Evolutionary conservation across 2,113 vertebrate genomes (phyloP).

Genomic region (Rhinopomastus cyanomelas): DNA sequence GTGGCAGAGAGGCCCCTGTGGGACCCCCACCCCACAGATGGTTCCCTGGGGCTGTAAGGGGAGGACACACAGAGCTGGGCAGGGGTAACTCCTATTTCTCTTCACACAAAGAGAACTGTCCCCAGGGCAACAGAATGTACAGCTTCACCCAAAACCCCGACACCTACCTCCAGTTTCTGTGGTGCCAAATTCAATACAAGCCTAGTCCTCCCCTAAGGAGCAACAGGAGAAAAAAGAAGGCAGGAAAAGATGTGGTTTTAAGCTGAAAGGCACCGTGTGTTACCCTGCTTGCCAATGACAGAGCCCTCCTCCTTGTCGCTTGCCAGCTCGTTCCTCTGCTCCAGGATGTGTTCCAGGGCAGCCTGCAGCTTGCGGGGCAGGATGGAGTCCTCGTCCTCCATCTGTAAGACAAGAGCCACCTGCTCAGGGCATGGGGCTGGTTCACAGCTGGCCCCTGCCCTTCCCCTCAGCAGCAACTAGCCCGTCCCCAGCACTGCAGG

Average conservation of each 20-base stretch:
- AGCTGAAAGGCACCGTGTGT: neutral
- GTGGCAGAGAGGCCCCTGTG: neutral
- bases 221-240: neutral
- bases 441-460: neutral
- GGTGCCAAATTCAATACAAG: neutral
- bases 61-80: neutral
- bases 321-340: constrained; percentile 89
- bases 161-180: neutral
- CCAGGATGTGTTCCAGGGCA: constrained; percentile 89
- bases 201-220: neutral
- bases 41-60: neutral
- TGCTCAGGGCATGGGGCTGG: neutral
- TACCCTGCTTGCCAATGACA: constrained; percentile 75
- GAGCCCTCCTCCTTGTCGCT: constrained; percentile 81
- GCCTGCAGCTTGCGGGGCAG: constrained; percentile 94
- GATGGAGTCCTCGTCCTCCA: constrained; percentile 95
- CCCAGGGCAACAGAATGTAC: accelerated
- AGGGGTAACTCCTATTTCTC: neutral
- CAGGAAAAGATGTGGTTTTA: neutral
- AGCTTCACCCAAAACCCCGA: neutral
- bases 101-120: neutral
- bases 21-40: neutral
- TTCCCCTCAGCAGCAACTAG: neutral
- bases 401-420: constrained; percentile 73
- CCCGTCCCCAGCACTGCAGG: neutral